Base-by-base conservation (phyloP, 2,888 invertebrate species). In the Altica lythri region DNA sequence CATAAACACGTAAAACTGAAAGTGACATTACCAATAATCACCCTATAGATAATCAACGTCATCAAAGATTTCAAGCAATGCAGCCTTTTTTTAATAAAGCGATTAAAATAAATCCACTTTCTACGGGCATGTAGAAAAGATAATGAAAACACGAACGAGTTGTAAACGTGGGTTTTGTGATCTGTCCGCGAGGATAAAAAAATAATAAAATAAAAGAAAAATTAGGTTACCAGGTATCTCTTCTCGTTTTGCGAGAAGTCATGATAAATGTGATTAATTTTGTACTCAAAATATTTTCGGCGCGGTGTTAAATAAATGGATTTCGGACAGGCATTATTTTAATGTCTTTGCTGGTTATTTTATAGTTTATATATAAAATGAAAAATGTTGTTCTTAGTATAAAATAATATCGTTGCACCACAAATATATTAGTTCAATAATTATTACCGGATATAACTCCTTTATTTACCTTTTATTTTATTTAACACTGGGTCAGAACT, bases 131-230 rank as follows among this genome's bases (percentile, higher is more conserved):
- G 40, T 40, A 42, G 22, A 45, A 55, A 42, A 42, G 55, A 51
- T 55, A 51, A 55, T 55, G 45, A 48, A 30, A 48, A 40, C 19
- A 38, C 29, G 38, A 42, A 32, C 47, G 47, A 42, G 25, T 40
- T 47, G 49, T 45, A 45, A 16, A 47, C 42, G 55, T 55, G 55
- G 55, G 55, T 55, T 55, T 49, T 30, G 51, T 46, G 46, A 55
- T 46, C 42, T 55, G 51, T 55, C 47, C 51, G 55, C 40, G 30
- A 47, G 43, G 30, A 51, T 43, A 51, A 55, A 47, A 40, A 40
- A 49, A 30, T 37, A 40, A 48, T 14, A 32, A 49, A 49, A 32
- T 30, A 27, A 47, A 51, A 43, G 40, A 18, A 51, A 55, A 55
- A 55, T 55, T 55, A 37, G 55, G 51, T 55, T 55, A 55, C 18